phyloP scores from a whole-genome alignment of 2,797 vertebrate genomes.

The Sparus aurata region DNA sequence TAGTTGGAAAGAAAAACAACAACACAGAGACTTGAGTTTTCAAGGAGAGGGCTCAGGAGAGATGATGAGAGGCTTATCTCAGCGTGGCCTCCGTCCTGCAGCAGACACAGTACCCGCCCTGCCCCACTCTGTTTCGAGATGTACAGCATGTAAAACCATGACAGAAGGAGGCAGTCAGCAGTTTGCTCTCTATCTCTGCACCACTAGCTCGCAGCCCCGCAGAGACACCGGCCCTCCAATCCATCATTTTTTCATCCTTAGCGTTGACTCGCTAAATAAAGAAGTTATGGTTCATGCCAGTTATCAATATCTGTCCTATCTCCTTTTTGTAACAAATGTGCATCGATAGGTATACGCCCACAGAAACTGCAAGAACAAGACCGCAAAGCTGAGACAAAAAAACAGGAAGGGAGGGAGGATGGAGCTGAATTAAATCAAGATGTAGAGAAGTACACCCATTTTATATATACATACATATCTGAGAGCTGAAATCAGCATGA shows the following conservation, averaged over 20 bases:
- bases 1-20: conserved; percentile 31
- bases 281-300: conserved; percentile 44
- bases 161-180: conserved; percentile 75
- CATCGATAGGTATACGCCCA: conserved; percentile 20
- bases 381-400: conserved; percentile 28
- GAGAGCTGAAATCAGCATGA: conserved; percentile 38
- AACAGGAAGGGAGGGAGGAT: not conserved
- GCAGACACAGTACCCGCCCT: conserved; percentile 38
- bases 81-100: conserved; percentile 46
- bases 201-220: conserved; percentile 50
- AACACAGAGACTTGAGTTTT: conserved; percentile 27
- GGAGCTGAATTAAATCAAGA: conserved; percentile 52
- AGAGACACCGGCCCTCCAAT: conserved; percentile 47
- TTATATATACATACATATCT: conserved; percentile 19
- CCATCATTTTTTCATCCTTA: conserved; percentile 67
- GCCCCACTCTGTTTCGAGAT: conserved; percentile 39
- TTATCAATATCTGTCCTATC: conserved; percentile 53
- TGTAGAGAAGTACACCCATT: conserved; percentile 22
- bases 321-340: conserved; percentile 5
- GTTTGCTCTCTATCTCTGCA: conserved; percentile 64
- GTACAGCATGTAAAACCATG: conserved; percentile 53
- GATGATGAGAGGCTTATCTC: conserved; percentile 57
- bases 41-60: conserved; percentile 31
- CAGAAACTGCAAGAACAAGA: conserved; percentile 25
- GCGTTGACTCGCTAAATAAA: conserved; percentile 69